Evolutionary conservation across 2,888 invertebrate species (phyloP), one percentile per base, ranked within the genome.

Genomic region (Eilema caniola): DNA sequence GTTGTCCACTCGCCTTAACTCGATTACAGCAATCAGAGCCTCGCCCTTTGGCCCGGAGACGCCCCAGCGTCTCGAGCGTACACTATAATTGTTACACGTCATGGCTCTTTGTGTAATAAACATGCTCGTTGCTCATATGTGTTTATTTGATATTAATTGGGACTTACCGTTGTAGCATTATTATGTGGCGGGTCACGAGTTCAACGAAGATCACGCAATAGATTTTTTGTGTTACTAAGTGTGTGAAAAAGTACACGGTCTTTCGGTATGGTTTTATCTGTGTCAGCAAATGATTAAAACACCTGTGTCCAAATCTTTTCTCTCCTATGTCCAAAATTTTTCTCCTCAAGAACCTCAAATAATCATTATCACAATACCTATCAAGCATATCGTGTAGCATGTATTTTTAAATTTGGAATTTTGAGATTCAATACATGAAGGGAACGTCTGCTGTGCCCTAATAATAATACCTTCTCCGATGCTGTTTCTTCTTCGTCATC

Each of bases 1-100:
- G 86, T 87, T 88, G 89, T 88, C 86, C 88, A 86, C 86, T 86
- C 85, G 87, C 84, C 84, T 89, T 94, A 93, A 94, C 91, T 95
- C 93, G 92, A 94, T 95, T 95, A 95, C 84, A 86, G 83, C 94
- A 95, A 95, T 95, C 95, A 93, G 89, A 91, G 88, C 82, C 85
- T 83, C 82, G 93, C 91, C 93, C 94, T 93, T 90, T 94, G 94
- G 84, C 91, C 90, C 80, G 82, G 81, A 81, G 90, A 85, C 91
- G 92, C 89, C 90, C 89, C 84, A 76, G 64, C 80, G 90, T 91
- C 91, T 91, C 84, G 75, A 62, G 62, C 72, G 69, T 72, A 66
- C 70, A 66, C 71, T 41, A 74, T 85, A 83, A 86, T 86, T 85
- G 84, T 81, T 80, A 56, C 67, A 69, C 74, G 73, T 73, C 76